Base-by-base conservation (phyloP, 2,888 invertebrate genomes). In the Dione juno region DNA sequence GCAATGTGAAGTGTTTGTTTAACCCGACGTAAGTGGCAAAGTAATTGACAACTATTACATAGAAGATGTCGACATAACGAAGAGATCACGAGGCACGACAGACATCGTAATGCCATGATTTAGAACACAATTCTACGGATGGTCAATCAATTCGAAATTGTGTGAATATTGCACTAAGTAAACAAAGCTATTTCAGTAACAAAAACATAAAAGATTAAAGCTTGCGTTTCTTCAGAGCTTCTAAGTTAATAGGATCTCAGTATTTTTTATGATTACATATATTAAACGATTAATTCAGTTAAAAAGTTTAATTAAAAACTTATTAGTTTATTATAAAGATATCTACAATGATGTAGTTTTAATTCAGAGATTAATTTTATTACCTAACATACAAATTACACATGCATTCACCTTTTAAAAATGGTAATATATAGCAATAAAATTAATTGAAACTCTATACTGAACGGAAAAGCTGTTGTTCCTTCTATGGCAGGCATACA, bases 21-120 rank as follows among this genome's bases (percentile, higher is more conserved):
- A 71, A 69, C 71, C 53, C 63, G 71, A 75, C 68, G 69, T 58
- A 71, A 74, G 73, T 72, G 69, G 70, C 50, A 69, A 72, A 72
- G 69, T 75, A 74, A 74, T 73, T 74, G 72, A 71, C 72, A 67
- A 65, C 57, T 74, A 74, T 75, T 74, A 71, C 74, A 70, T 66
- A 59, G 61, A 48, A 61, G 66, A 76, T 77, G 77, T 76, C 77
- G 75, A 76, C 76, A 80, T 72, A 80, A 84, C 78, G 82, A 79
- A 80, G 69, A 53, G 74, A 82, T 87, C 88, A 90, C 88, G 88
- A 84, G 77, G 71, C 81, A 81, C 82, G 82, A 82, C 76, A 76
- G 43, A 45, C 43, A 61, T 28, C 21, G 59, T 28, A 53, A 35
- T 21, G 52, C 58, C 37, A 21, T 28, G 28, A 61, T 28, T 61